Evolutionary conservation across 2,113 vertebrate genomes (phyloP).

Genomic region (Laticauda laticaudata): DNA sequence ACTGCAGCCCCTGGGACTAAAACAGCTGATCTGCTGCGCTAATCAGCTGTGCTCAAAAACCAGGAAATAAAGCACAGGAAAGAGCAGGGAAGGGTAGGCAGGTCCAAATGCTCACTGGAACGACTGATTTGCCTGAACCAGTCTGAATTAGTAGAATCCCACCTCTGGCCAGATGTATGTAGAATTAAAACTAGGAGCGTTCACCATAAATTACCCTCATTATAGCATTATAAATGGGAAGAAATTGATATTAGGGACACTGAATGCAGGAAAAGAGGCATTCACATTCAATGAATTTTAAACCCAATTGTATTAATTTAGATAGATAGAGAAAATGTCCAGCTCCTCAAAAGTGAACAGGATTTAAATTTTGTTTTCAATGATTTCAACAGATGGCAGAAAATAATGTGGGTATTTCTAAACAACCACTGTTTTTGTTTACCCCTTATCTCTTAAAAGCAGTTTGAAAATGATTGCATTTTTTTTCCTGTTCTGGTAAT

Average conservation of each 20-base stretch:
- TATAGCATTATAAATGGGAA: neutral
- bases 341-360: neutral
- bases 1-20: too few species aligned
- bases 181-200: neutral
- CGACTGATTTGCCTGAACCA: too few species aligned
- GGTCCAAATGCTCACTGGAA: too few species aligned
- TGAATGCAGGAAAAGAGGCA: neutral
- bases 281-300: neutral
- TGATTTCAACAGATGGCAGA: neutral
- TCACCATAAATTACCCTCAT: neutral
- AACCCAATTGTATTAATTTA: neutral
- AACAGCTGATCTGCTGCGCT: too few species aligned
- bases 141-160: too few species aligned
- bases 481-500: neutral
- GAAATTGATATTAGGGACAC: neutral
- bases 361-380: neutral
- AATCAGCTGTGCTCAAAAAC: too few species aligned
- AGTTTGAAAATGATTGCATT: neutral
- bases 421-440: neutral
- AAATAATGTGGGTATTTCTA: neutral
- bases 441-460: neutral
- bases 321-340: neutral
- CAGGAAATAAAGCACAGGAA: too few species aligned
- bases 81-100: too few species aligned
- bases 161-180: neutral